Percentiles rank a stretch among this genome's conserved stretches.
These are phyloP conservation scores for Plotosus lineatus DNA, from an alignment of 2,113 vertebrate genomes.

Conservation along the genomic window DNA sequence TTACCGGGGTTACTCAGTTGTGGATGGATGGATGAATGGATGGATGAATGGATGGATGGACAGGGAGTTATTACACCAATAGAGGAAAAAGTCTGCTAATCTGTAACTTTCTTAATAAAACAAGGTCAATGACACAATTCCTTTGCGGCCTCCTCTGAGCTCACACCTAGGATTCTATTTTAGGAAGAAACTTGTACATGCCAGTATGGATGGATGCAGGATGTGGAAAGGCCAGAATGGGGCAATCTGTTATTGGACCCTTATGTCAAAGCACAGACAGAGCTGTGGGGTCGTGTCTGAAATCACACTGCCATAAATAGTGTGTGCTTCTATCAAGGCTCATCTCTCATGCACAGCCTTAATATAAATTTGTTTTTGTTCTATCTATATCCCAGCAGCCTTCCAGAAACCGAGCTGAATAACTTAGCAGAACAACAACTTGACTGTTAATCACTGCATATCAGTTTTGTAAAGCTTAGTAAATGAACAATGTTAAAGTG, in stretches of 20 bases:
- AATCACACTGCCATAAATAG: constrained; percentile 49
- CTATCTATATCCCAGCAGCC: constrained; percentile 33
- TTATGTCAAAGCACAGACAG: constrained; percentile 4
- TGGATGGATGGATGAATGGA: not conserved
- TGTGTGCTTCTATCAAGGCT: constrained; percentile 27
- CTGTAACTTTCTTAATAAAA: not conserved
- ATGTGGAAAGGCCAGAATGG: not conserved
- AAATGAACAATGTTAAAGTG: not conserved
- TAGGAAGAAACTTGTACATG: constrained; percentile 20
- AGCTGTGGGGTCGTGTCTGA: constrained; percentile 35
- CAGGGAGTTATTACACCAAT: too few relatives aligned
- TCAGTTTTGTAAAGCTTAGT: not conserved
- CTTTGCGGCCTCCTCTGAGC: not conserved
- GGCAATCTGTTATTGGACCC: constrained; percentile 42
- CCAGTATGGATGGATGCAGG: not conserved
- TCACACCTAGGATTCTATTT: constrained; percentile 46
- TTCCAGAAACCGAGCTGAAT: constrained; percentile 32
- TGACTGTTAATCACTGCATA: not conserved
- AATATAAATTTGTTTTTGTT: constrained; percentile 49
- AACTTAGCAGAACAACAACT: constrained; percentile 5
- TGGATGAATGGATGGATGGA: not conserved
- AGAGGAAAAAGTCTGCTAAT: not conserved
- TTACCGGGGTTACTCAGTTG: not conserved
- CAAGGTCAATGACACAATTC: not conserved
- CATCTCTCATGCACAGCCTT: constrained; percentile 51